These are phyloP conservation scores for Eupeodes luniger DNA, from an alignment of 2,888 invertebrate species.

Conservation along the genomic window DNA sequence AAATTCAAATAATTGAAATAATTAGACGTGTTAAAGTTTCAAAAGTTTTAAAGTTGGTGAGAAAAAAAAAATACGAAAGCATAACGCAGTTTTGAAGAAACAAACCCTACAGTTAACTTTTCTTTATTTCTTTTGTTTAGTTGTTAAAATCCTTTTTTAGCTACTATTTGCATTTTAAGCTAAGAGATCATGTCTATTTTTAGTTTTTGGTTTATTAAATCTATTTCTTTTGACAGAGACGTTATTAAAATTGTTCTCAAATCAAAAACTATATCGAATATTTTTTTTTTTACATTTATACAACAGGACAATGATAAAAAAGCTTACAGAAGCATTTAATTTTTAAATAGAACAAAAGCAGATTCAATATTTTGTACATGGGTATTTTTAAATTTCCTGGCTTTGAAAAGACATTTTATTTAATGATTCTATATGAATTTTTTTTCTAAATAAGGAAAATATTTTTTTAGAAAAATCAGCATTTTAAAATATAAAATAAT, in stretches of 20 bases:
- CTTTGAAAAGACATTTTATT: not conserved
- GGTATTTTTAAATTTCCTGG: not conserved
- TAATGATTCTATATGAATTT: not conserved
- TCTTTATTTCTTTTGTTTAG: slow-evolving; percentile 12
- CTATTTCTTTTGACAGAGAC: slow-evolving; percentile 17
- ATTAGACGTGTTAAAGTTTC: not conserved
- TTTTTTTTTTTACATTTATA: slow-evolving; percentile 71
- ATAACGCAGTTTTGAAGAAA: not conserved
- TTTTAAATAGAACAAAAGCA: not conserved
- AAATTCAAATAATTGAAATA: not conserved
- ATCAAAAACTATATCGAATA: slow-evolving; percentile 32
- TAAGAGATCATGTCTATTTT: slow-evolving; percentile 58
- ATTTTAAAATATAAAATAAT: slow-evolving; percentile 8
- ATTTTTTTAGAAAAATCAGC: not conserved
- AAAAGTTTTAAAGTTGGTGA: too few relatives aligned
- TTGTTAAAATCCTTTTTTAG: slow-evolving; percentile 10
- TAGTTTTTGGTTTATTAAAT: slow-evolving; percentile 16
- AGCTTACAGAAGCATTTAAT: not conserved
- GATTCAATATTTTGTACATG: slow-evolving; percentile 13
- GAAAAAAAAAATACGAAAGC: too few relatives aligned
- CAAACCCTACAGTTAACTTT: too few relatives aligned
- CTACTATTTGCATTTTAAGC: slow-evolving; percentile 52
- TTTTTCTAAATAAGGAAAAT: not conserved
- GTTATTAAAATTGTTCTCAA: slow-evolving; percentile 25
- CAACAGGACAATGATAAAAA: slow-evolving; percentile 40